Percentiles rank a stretch among this genome's conserved stretches.
phyloP scores from a whole-genome alignment of 2,797 vertebrate genomes.

The Zalophus californianus region DNA sequence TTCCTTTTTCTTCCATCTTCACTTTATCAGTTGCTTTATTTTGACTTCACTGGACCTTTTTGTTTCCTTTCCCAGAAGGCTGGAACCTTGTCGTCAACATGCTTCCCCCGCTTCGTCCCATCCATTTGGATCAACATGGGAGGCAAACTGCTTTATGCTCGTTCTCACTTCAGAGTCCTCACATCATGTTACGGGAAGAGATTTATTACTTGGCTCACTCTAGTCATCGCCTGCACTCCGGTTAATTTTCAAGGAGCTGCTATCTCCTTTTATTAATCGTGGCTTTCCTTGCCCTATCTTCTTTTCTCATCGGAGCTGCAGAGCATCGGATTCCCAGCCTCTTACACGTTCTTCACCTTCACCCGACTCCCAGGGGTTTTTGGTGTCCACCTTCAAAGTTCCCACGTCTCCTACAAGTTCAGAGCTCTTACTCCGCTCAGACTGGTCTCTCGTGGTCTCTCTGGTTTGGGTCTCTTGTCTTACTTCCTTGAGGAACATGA shows the following conservation, averaged over 20 bases:
- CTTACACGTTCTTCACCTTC: fast-evolving
- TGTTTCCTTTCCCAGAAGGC: background rate
- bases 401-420: too few species aligned
- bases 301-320: background rate
- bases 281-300: background rate
- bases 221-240: background rate
- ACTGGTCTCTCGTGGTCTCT: background rate
- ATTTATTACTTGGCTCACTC: background rate
- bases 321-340: background rate
- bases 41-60: background rate
- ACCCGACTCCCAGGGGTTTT: background rate
- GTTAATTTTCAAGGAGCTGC: background rate
- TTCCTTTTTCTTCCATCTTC: background rate
- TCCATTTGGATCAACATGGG: background rate
- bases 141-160: background rate
- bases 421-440: background rate
- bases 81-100: background rate
- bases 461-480: background rate
- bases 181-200: background rate
- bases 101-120: background rate
- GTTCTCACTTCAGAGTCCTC: background rate
- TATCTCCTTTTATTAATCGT: background rate
- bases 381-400: background rate
- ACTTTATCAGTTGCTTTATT: background rate
- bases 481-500: background rate